Conservation (phyloP, 1,140 invertebrate species). For the Drosophila varians region DNA sequence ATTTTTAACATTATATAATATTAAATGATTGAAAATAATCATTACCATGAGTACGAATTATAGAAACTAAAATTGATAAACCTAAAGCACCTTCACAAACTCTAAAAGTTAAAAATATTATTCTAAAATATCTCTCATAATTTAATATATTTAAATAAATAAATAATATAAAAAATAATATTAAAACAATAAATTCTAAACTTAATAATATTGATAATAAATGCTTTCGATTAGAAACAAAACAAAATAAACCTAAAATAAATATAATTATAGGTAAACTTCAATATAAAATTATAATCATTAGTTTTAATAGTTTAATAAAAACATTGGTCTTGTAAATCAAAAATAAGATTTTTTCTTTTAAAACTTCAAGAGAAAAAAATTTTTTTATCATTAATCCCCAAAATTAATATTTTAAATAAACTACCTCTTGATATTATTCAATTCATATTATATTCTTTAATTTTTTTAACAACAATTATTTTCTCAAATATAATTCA, state of each 20-base stretch:
- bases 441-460: constrained; percentile 76
- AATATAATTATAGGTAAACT: constrained; percentile 83
- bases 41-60: constrained; percentile 85
- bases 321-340: constrained; percentile 87
- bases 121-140: constrained; percentile 68
- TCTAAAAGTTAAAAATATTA: constrained; percentile 86
- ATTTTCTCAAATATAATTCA: constrained; percentile 84
- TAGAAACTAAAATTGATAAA: constrained; percentile 85
- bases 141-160: constrained; percentile 84
- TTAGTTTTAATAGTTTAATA: constrained; percentile 86
- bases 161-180: constrained; percentile 84
- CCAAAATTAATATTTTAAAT: constrained; percentile 86
- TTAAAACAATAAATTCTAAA: constrained; percentile 85
- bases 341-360: constrained; percentile 84
- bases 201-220: constrained; percentile 84
- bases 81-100: constrained; percentile 86
- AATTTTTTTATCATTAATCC: constrained; percentile 85
- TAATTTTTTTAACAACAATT: constrained; percentile 66
- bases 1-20: constrained; percentile 85
- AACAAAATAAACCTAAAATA: constrained; percentile 75
- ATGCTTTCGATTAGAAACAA: constrained; percentile 85
- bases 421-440: constrained; percentile 85
- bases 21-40: constrained; percentile 85
- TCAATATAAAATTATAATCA: constrained; percentile 80
- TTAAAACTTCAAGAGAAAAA: constrained; percentile 85